These are phyloP conservation scores for Amphiura filiformis DNA, from an alignment of 35 echinoderm and acorn worm species.

Conservation along the genomic window DNA sequence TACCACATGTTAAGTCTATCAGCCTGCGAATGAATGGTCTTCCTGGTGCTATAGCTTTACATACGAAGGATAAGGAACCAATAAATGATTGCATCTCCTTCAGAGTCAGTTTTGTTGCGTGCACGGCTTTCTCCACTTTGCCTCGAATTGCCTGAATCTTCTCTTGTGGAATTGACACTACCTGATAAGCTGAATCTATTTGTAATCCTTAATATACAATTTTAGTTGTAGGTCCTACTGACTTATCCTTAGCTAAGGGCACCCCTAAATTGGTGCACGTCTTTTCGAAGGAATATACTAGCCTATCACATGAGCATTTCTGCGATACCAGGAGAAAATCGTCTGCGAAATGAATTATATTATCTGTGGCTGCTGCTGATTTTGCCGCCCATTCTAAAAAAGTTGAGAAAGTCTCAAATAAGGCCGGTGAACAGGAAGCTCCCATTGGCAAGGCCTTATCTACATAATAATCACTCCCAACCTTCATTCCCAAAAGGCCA, in stretches of 20 bases:
- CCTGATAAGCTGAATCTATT: slow-evolving; percentile 6
- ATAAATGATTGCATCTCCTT: background rate
- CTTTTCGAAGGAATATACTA: background rate
- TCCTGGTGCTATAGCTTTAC: slow-evolving; percentile 26
- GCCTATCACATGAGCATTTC: background rate
- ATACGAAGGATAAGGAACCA: slow-evolving; percentile 21
- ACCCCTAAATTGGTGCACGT: background rate
- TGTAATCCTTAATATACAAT: background rate
- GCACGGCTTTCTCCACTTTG: background rate
- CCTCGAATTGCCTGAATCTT: background rate
- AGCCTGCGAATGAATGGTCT: slow-evolving; percentile 16
- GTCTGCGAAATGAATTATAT: slow-evolving; percentile 21
- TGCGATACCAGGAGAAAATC: slow-evolving; percentile 9
- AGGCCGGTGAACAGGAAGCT: background rate
- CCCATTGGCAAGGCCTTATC: slow-evolving; percentile 33
- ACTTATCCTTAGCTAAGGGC: slow-evolving; percentile 21
- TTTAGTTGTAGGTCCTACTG: background rate
- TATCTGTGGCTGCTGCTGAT: background rate
- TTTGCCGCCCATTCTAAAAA: slow-evolving; percentile 1
- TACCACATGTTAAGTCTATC: slow-evolving; percentile 15
- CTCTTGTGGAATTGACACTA: slow-evolving; percentile 2
- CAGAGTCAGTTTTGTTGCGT: background rate
- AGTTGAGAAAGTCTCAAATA: background rate
- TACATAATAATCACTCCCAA: background rate
- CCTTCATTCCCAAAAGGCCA: slow-evolving; percentile 20